Conservation (phyloP, 2,113 vertebrate species). For the Phaethornis superciliosus region DNA sequence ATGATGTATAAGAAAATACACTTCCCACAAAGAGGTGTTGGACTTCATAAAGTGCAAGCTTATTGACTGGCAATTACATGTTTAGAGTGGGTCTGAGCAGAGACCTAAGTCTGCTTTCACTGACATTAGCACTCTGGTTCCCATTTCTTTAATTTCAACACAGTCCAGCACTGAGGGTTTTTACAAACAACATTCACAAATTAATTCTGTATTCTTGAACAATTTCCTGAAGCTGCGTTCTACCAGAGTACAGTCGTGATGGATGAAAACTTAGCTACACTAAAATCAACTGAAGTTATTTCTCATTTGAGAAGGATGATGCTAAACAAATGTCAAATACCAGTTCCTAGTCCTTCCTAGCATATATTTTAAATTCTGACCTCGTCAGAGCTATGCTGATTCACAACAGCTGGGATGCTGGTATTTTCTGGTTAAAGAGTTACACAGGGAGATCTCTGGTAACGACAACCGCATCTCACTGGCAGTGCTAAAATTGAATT, state of each 20-base stretch:
- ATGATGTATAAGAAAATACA: not conserved
- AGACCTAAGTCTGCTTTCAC: not conserved
- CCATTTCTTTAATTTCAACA: not conserved
- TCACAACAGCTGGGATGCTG: not conserved
- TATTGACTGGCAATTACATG: not conserved
- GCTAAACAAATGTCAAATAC: not conserved
- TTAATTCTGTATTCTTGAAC: not conserved
- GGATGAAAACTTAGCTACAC: not conserved
- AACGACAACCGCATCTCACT: slow-evolving; percentile 13
- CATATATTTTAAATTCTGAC: not conserved
- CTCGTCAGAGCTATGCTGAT: not conserved
- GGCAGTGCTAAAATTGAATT: slow-evolving; percentile 57
- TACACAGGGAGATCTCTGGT: slow-evolving; percentile 15
- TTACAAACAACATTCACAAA: not conserved
- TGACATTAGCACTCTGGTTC: not conserved
- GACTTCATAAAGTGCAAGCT: not conserved
- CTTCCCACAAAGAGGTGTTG: not conserved
- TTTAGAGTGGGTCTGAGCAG: not conserved
- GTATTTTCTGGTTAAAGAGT: not conserved
- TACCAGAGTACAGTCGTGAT: not conserved
- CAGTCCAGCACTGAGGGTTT: not conserved
- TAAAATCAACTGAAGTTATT: not conserved
- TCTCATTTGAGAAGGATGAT: not conserved
- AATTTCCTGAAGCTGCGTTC: not conserved
- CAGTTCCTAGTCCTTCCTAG: not conserved